Evolutionary conservation across 2,888 invertebrate species (phyloP), one percentile per base, ranked within the genome.

Genomic region (Caenorhabditis angaria): DNA sequence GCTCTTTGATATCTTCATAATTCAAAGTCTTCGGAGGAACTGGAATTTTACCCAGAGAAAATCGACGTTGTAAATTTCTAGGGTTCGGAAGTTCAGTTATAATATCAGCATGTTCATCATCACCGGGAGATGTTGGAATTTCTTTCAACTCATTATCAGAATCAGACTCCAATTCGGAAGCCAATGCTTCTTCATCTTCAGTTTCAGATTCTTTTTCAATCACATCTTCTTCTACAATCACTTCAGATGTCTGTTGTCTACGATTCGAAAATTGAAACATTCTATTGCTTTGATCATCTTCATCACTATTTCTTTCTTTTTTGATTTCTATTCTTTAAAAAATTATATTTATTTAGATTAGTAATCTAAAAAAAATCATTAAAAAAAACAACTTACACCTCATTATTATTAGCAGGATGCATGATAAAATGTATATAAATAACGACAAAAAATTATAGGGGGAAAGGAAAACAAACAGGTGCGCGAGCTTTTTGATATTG

Each of bases 21-120:
- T 63, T 67, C 57, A 71, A n/a, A 8, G 50, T 14, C 47, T 57
- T 54, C 0, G 71, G 71, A 3, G 71, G 71, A 10, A 71, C 61
- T n/a, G 71, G 71, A 22, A 71, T 67, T 32, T 53, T 66, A 0
- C 71, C 71, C 47, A 67, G 62, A 2, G 71, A 71, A 25, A 67
- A 64, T 54, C 71, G 32, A 5, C 71, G 3, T 27, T 27, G 27
- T 25, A 14, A 8, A 54, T 2, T 54, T 18, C 4, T 8, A 5
- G 25, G 25, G 6, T 54, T 27, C 2, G 22, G 24, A 54, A 24
- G 10, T 54, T 27, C 54, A 27, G 4, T 54, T 12, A 48, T 28
- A 4, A 50, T 54, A 22, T 20, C 29, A 5, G 47, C 27, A 1
- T 32, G 10, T 48, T 57, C 63, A n/a, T 56, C 32, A 2, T 32